Conservation (phyloP, 53 echinoderm and acorn worm genomes). For the Apostichopus leukothele region DNA sequence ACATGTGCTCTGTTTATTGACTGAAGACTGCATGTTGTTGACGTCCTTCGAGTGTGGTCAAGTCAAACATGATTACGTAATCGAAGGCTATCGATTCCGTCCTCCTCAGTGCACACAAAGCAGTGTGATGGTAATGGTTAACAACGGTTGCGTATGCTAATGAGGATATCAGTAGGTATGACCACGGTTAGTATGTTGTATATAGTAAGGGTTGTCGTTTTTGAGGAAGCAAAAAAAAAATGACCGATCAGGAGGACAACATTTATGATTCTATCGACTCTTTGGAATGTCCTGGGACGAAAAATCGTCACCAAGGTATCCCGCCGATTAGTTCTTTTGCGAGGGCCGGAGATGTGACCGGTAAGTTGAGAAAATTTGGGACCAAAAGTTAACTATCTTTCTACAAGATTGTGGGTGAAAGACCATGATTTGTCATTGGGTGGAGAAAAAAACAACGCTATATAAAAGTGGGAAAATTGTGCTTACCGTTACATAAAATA, state of each 20-base stretch:
- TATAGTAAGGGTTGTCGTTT: neutral
- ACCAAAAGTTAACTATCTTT: too few species aligned
- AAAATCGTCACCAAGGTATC: conserved; percentile 36
- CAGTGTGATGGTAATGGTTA: conserved; percentile 8
- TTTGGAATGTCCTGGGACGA: conserved; percentile 9
- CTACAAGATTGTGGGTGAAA: conserved; percentile 8
- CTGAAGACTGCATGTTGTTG: neutral
- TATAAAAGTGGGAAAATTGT: too few species aligned
- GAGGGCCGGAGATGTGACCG: neutral
- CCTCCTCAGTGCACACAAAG: conserved; percentile 7
- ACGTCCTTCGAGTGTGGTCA: conserved; percentile 8
- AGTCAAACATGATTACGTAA: conserved; percentile 45
- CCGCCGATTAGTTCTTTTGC: conserved; percentile 61
- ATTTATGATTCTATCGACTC: conserved; percentile 23
- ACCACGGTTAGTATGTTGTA: conserved; percentile 17
- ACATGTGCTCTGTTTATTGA: neutral
- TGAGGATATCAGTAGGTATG: neutral
- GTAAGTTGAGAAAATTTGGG: neutral
- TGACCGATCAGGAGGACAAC: conserved; percentile 25
- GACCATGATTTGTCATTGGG: too few species aligned
- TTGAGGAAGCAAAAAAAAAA: conserved; percentile 5
- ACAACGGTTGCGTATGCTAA: conserved; percentile 15
- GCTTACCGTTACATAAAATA: too few species aligned
- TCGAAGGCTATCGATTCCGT: conserved; percentile 31
- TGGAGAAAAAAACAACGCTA: too few species aligned